A percentile compares a stretch with the other conserved stretches of the same genome.
These are phyloP conservation scores for Tachina lurida DNA, from an alignment of 2,888 invertebrate species.

Conservation along the genomic window DNA sequence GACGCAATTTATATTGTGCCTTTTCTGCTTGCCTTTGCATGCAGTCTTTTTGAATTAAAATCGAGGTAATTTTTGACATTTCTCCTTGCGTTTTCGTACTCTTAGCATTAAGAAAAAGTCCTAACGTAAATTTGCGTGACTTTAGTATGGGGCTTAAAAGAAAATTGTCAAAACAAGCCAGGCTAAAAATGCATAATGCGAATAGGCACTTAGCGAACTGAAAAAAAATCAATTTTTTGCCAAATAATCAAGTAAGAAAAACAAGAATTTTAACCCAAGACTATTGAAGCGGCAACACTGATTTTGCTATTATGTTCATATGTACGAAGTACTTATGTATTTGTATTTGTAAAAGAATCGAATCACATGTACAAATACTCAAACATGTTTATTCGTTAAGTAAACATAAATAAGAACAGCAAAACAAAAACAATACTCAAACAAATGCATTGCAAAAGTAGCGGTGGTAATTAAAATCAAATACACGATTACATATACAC, in stretches of 20 bases:
- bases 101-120: too few species aligned
- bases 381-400: constrained; percentile 5
- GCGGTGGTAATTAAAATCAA: constrained; percentile 46
- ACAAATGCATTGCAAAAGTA: constrained; percentile 30
- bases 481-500: constrained; percentile 31
- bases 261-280: background rate
- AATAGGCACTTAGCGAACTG: background rate
- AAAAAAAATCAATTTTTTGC: background rate
- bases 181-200: too few species aligned
- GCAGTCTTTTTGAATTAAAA: too few species aligned
- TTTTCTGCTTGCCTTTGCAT: too few species aligned
- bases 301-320: background rate
- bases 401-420: constrained; percentile 42
- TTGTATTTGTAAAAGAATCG: background rate
- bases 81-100: too few species aligned
- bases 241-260: too few species aligned
- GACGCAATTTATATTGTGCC: too few species aligned
- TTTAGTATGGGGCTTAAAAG: background rate
- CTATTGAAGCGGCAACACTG: background rate
- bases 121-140: too few species aligned
- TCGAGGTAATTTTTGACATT: too few species aligned
- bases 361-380: constrained; percentile 2
- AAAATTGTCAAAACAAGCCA: background rate
- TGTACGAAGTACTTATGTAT: background rate
- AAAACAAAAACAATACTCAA: constrained; percentile 17